phyloP scores from a whole-genome alignment of 2,888 invertebrate species.

The Nemurella pictetii region DNA sequence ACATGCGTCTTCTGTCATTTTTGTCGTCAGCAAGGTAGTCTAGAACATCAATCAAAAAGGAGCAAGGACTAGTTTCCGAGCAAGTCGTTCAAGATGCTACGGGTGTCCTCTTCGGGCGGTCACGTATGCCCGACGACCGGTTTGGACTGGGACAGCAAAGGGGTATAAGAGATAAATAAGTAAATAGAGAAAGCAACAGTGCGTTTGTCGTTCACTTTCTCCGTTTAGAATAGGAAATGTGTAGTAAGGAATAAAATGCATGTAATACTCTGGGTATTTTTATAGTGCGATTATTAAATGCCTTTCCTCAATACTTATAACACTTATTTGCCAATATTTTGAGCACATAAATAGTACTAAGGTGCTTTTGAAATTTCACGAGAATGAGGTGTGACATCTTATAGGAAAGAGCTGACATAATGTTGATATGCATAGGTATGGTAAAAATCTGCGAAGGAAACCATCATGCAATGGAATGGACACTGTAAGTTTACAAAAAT shows the following conservation, averaged over 20 bases:
- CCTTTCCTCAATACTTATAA: neutral
- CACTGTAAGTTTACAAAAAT: no score
- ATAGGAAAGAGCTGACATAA: no score
- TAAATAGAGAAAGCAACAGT: neutral
- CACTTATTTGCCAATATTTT: neutral
- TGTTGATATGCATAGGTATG: no score
- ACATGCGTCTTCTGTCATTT: no score
- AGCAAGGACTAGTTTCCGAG: no score
- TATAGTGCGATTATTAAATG: neutral
- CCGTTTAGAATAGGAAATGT: neutral
- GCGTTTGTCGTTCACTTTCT: neutral
- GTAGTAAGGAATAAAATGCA: neutral
- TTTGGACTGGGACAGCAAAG: neutral
- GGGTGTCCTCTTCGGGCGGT: neutral
- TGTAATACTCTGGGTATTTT: neutral
- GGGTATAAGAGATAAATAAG: neutral
- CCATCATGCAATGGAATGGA: no score
- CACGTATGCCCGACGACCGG: neutral
- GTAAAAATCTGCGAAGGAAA: no score
- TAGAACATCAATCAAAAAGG: no score
- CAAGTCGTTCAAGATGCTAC: neutral
- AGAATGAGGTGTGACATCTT: neutral
- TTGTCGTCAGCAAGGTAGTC: no score
- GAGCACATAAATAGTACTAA: no score
- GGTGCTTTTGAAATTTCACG: neutral